These are phyloP conservation scores for Epizoanthus illoricatus DNA, from an alignment of 92 coral and sea anemone genomes.

Conservation along the genomic window DNA sequence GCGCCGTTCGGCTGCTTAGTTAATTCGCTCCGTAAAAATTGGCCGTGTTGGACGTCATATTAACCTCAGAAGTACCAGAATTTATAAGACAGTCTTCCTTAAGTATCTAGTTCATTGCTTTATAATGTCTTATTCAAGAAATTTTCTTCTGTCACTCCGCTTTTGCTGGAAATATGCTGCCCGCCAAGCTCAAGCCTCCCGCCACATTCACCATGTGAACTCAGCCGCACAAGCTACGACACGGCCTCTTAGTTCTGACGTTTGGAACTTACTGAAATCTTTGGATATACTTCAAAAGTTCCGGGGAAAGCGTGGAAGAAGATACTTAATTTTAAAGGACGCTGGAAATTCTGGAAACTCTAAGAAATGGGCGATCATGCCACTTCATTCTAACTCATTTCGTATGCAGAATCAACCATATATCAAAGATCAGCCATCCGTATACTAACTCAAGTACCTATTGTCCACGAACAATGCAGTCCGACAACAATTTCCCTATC, in stretches of 20 bases:
- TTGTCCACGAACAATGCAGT: neutral
- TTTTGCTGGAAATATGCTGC: slow-evolving; percentile 3
- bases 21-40: slow-evolving; percentile 11
- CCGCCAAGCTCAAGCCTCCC: neutral
- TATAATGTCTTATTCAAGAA: slow-evolving; percentile 17
- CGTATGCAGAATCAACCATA: slow-evolving; percentile 17
- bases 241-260: neutral
- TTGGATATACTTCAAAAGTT: slow-evolving; percentile 17
- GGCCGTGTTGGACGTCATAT: neutral
- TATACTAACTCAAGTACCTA: slow-evolving; percentile 1
- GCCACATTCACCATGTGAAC: neutral
- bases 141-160: slow-evolving; percentile 2
- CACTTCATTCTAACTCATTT: slow-evolving; percentile 6
- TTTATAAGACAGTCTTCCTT: neutral
- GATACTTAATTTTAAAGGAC: slow-evolving; percentile 1
- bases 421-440: neutral
- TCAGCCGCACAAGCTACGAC: neutral
- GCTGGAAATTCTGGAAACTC: neutral
- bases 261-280: slow-evolving; percentile 9
- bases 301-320: slow-evolving; percentile 16
- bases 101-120: neutral
- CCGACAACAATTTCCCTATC: no score
- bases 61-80: neutral
- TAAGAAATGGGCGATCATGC: neutral
- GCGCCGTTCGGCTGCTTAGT: slow-evolving; percentile 23